A percentile compares a stretch with the other conserved stretches of the same genome.
phyloP scores from a whole-genome alignment of 2,113 vertebrate genomes.

The Prolemur simus region DNA sequence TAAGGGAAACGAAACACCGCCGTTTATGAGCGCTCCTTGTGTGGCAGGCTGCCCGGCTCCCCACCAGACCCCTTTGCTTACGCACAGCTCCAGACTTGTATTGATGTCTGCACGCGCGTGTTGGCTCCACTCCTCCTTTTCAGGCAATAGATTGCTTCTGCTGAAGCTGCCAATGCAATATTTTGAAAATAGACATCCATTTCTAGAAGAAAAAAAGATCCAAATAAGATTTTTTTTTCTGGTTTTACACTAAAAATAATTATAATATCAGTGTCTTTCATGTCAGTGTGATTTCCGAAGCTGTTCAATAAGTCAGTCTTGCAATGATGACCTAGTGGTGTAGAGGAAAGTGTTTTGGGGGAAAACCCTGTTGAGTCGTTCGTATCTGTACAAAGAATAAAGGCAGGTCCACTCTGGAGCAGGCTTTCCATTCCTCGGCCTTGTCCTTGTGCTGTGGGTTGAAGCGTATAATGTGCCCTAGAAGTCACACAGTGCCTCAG shows the following conservation, averaged over 20 bases:
- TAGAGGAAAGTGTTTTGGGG: accelerated
- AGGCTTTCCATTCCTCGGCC: too few relatives aligned
- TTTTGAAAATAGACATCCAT: slow-evolving; percentile 79
- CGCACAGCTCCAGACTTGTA: slow-evolving; percentile 76
- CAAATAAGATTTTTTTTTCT: slow-evolving; percentile 49
- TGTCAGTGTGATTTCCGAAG: not conserved
- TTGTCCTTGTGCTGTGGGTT: not conserved
- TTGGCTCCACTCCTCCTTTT: slow-evolving; percentile 79
- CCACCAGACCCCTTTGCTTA: slow-evolving; percentile 67
- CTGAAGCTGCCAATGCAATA: slow-evolving; percentile 84
- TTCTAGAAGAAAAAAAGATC: slow-evolving; percentile 65
- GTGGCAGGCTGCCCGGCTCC: slow-evolving; percentile 54
- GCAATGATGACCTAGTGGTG: accelerated
- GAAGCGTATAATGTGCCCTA: too few relatives aligned
- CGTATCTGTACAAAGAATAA: not conserved
- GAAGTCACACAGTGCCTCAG: accelerated
- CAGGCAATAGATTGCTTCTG: slow-evolving; percentile 79
- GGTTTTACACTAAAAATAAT: slow-evolving; percentile 38
- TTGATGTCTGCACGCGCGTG: slow-evolving; percentile 79
- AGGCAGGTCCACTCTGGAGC: accelerated
- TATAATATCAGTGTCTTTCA: not conserved
- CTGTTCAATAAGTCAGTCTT: not conserved
- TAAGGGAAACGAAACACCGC: not conserved
- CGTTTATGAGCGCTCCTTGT: not conserved
- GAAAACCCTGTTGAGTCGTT: accelerated